Conservation (phyloP, 2,113 vertebrate species). For the Clupea harengus region DNA sequence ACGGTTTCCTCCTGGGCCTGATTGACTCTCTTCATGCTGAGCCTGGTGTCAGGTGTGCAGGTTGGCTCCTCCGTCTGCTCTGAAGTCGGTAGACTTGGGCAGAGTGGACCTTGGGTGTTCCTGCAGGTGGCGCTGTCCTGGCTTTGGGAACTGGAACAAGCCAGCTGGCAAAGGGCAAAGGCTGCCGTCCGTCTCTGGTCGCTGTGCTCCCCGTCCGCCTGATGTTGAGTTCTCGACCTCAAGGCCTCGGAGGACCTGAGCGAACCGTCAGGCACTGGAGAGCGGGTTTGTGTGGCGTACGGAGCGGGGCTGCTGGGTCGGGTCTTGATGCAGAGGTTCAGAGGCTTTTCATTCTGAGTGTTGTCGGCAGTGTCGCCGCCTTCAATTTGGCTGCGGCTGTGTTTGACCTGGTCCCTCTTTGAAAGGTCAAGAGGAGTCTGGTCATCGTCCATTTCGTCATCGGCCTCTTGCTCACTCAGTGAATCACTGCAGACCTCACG, state of each 20-base stretch:
- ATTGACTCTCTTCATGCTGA: not conserved
- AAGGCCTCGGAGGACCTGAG: not conserved
- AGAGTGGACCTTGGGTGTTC: not conserved
- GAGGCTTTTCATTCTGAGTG: conserved; percentile 74
- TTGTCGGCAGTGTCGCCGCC: conserved; percentile 23
- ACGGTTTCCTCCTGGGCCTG: conserved; percentile 72
- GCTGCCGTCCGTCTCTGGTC: conserved; percentile 92
- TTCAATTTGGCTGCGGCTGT: conserved; percentile 14
- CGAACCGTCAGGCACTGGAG: not conserved
- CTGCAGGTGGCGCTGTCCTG: not conserved
- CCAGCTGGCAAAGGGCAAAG: conserved; percentile 91
- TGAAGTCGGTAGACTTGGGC: conserved; percentile 19
- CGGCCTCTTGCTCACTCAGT: conserved; percentile 35
- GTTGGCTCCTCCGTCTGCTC: conserved; percentile 32
- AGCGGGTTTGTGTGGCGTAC: not conserved
- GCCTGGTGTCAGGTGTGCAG: not conserved
- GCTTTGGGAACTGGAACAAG: conserved; percentile 67
- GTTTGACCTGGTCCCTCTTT: conserved; percentile 66
- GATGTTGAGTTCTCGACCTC: conserved; percentile 24
- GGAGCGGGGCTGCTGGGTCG: conserved; percentile 48
- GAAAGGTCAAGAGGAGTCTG: conserved; percentile 89
- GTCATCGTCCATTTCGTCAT: conserved; percentile 52
- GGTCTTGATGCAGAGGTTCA: conserved; percentile 87
- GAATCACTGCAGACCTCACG: conserved; percentile 12
- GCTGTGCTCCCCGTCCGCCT: conserved; percentile 68